phyloP scores from a whole-genome alignment of 37 sponge, comb jelly and placozoan genomes.

The Beroe ovata region DNA sequence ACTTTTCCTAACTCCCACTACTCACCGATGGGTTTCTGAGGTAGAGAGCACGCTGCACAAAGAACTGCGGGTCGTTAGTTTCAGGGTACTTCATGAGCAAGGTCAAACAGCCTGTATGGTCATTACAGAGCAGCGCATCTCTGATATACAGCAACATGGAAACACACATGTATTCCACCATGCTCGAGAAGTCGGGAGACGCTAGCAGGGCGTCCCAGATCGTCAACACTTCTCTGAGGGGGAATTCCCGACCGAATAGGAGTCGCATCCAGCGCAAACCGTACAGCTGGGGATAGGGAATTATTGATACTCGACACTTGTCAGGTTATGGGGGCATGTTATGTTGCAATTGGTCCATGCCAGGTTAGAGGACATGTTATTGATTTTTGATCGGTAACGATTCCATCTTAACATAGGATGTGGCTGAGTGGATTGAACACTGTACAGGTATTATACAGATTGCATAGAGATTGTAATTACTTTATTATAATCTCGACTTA shows the following conservation, averaged over 20 bases:
- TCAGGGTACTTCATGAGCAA: constrained; percentile 86
- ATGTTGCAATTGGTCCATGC: background rate
- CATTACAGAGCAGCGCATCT: constrained; percentile 81
- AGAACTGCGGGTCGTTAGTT: constrained; percentile 72
- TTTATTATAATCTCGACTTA: too few relatives aligned
- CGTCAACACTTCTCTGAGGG: constrained; percentile 80
- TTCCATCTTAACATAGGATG: too few relatives aligned
- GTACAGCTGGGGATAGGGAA: constrained; percentile 2
- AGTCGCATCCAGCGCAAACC: constrained; percentile 85
- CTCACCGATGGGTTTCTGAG: constrained; percentile 77
- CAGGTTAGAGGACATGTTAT: background rate
- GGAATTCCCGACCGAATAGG: constrained; percentile 95
- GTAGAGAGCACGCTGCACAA: constrained; percentile 86
- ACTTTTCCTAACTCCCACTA: too few relatives aligned
- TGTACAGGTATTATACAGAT: too few relatives aligned
- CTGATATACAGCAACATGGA: constrained; percentile 88
- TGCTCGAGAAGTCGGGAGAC: constrained; percentile 69
- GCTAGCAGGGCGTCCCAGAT: constrained; percentile 98
- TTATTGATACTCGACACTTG: too few relatives aligned
- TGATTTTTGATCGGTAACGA: background rate
- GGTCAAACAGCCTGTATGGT: constrained; percentile 83
- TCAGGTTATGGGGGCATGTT: background rate
- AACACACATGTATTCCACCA: constrained; percentile 91
- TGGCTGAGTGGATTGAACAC: too few relatives aligned
- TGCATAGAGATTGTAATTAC: too few relatives aligned